These are phyloP conservation scores for Sipha flava DNA, from an alignment of 1,140 invertebrate genomes.

Conservation along the genomic window DNA sequence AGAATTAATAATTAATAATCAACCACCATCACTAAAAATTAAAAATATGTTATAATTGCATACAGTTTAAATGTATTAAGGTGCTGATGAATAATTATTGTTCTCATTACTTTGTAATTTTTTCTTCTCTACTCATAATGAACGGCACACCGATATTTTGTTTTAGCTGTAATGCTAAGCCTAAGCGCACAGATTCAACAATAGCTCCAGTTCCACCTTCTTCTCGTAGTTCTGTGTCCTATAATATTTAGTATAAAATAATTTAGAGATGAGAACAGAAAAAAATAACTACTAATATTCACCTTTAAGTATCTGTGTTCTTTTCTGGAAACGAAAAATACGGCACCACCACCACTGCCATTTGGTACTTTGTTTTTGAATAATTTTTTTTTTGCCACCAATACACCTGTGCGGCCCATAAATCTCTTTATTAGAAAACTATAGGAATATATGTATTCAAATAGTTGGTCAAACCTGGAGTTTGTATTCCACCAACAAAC, in stretches of 20 bases:
- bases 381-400: slow-evolving; percentile 58
- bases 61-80: no score
- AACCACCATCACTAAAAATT: background rate
- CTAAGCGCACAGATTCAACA: slow-evolving; percentile 73
- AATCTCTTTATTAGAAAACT: slow-evolving; percentile 24
- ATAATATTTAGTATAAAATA: slow-evolving; percentile 25
- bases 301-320: slow-evolving; percentile 51
- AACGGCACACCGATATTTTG: slow-evolving; percentile 63
- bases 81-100: no score
- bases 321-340: slow-evolving; percentile 53
- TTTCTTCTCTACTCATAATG: slow-evolving; percentile 65
- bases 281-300: background rate
- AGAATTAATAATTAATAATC: no score
- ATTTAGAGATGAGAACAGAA: background rate
- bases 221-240: slow-evolving; percentile 62
- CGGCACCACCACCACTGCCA: slow-evolving; percentile 54
- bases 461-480: slow-evolving; percentile 51
- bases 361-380: slow-evolving; percentile 51
- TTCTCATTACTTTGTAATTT: slow-evolving; percentile 60
- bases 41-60: background rate
- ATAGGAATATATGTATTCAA: background rate
- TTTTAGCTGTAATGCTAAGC: slow-evolving; percentile 78
- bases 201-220: slow-evolving; percentile 78
- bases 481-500: slow-evolving; percentile 81
- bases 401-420: slow-evolving; percentile 48